phyloP scores from a whole-genome alignment of 1,140 invertebrate species.

The Theocolax elegans region DNA sequence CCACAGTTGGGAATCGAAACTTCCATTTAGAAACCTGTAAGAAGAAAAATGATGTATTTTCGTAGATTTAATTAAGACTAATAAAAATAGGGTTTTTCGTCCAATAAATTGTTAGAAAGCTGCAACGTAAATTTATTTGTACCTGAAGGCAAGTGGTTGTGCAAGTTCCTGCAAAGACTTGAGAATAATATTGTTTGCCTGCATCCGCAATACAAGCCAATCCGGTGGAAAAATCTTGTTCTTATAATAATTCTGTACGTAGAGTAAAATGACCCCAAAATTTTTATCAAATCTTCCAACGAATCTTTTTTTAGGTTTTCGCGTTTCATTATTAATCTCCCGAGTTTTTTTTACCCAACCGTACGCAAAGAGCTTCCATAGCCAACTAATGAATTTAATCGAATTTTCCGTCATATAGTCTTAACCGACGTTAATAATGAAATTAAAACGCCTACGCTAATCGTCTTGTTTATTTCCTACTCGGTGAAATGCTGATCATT shows the following conservation, averaged over 20 bases:
- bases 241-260: constrained; percentile 29
- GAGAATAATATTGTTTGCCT: constrained; percentile 89
- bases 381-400: not conserved
- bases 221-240: constrained; percentile 85
- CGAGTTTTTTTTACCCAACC: constrained; percentile 14
- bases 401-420: not conserved
- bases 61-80: too few relatives aligned
- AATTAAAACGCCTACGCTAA: constrained; percentile 23
- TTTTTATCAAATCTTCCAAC: not conserved
- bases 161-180: constrained; percentile 88
- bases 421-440: not conserved
- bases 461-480: not conserved
- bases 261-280: constrained; percentile 15
- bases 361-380: constrained; percentile 31
- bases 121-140: not conserved
- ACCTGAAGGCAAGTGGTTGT: constrained; percentile 79
- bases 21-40: constrained; percentile 78
- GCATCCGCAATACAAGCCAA: constrained; percentile 93
- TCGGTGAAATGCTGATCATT: not conserved
- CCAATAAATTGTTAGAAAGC: too few relatives aligned
- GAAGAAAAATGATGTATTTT: not conserved
- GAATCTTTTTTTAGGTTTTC: not conserved
- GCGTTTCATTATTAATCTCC: not conserved
- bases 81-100: too few relatives aligned
- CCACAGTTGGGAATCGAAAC: constrained; percentile 80